Base-by-base conservation (phyloP, 2,888 invertebrate genomes). In the Pyrocoelia pectoralis region DNA sequence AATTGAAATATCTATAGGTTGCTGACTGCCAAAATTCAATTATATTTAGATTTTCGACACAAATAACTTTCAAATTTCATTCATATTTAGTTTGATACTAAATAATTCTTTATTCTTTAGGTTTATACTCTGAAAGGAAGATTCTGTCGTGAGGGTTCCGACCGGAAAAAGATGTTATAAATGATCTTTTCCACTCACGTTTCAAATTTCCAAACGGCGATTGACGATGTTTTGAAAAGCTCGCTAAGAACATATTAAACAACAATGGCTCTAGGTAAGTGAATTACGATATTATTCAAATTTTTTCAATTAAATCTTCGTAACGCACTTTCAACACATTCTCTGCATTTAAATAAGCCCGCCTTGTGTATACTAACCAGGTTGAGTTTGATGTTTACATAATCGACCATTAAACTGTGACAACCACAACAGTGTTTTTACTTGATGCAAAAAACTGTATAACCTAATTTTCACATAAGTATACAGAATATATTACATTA, bases 191-290 rank as follows among this genome's bases (percentile, higher is more conserved):
- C 70, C 60, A 61, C 65, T 69, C 70, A 70, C 70, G 70, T 70
- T 66, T 53, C 17, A 49, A 58, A 62, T 61, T 61, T 63, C 52
- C 13, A 55, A 66, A 54, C 60, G 59, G 58, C 60, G 63, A 63
- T 61, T 65, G 58, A 59, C 49, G 46, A 62, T 60, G 67, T 49
- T 67, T 67, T 66, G 54, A 52, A 56, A 52, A 38, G 53, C 65
- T 54, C 55, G 53, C 40, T 60, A 51, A 70, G 61, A 63, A 68
- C 62, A 68, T 53, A 66, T 61, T 56, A 57, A 56, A 62, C 63
- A 68, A 78, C 77, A 77, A 79, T 79, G 79, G 78, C 78, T 72
- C 74, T 79, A 63, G 79, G 79, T 79, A 72, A 73, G 79, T 75
- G 68, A 73, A 74, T 73, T 73, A 74, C 71, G 69, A 73, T 71